A percentile compares a stretch with the other conserved stretches of the same genome.
Conservation (phyloP, 2,113 vertebrate genomes). For the Hippoglossus stenolepis region DNA sequence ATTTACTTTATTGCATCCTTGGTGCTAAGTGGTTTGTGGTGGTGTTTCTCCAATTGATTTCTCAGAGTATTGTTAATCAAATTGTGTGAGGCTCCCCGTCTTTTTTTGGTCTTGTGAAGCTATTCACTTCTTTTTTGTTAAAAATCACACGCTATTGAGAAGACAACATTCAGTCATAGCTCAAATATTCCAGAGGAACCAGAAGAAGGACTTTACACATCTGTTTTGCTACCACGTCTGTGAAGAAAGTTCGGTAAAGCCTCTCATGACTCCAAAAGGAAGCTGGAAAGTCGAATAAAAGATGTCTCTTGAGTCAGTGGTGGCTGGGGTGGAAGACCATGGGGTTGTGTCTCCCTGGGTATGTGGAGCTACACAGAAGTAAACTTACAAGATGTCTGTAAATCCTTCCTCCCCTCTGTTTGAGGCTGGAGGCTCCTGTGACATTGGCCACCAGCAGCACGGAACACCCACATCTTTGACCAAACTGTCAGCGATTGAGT, state of each 20-base stretch:
- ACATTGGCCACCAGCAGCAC: background rate
- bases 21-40: background rate
- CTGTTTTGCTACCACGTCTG: background rate
- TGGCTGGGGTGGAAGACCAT: background rate
- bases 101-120: background rate
- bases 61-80: background rate
- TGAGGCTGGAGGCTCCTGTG: background rate
- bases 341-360: background rate
- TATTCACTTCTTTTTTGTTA: background rate
- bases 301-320: background rate
- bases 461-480: background rate
- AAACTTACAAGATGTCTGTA: background rate
- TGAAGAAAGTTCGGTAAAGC: no score
- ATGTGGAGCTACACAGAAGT: background rate
- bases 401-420: background rate
- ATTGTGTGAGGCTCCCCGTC: background rate
- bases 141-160: background rate
- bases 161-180: background rate
- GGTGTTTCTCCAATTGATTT: background rate
- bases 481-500: background rate
- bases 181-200: background rate
- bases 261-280: background rate
- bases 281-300: background rate
- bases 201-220: background rate
- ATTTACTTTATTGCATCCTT: background rate